Evolutionary conservation across 2,113 vertebrate genomes (phyloP).

Genomic region (Orthonyx spaldingii): DNA sequence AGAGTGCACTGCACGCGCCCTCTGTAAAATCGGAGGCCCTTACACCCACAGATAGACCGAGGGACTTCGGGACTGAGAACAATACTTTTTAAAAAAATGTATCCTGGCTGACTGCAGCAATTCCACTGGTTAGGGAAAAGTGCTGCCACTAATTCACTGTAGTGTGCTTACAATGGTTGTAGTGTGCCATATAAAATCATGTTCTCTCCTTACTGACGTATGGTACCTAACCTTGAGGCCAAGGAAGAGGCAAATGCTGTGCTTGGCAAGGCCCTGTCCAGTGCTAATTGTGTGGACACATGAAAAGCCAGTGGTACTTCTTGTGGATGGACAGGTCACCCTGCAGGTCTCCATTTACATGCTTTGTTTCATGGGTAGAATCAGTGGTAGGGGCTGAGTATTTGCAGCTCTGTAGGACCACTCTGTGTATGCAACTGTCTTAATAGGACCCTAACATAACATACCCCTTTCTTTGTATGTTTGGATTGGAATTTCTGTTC

Average conservation of each 20-base stretch:
- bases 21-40: too few relatives aligned
- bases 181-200: fast-evolving
- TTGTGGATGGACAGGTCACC: neutral
- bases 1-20: fast-evolving
- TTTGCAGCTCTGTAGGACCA: fast-evolving
- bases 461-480: neutral
- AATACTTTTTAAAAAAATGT: fast-evolving
- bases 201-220: neutral
- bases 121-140: neutral
- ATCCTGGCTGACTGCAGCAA: neutral
- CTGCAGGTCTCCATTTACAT: neutral
- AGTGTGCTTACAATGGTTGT: neutral
- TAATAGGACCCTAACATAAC: neutral
- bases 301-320: neutral
- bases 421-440: neutral
- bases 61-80: neutral
- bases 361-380: fast-evolving
- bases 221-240: neutral
- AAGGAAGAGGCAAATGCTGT: neutral
- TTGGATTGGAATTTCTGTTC: neutral
- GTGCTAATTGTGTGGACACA: fast-evolving
- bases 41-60: fast-evolving
- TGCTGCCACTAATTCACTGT: neutral
- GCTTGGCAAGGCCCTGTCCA: neutral
- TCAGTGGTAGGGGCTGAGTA: neutral